Base-by-base conservation (phyloP, 2,888 invertebrate genomes). In the Andrena bicolor region DNA sequence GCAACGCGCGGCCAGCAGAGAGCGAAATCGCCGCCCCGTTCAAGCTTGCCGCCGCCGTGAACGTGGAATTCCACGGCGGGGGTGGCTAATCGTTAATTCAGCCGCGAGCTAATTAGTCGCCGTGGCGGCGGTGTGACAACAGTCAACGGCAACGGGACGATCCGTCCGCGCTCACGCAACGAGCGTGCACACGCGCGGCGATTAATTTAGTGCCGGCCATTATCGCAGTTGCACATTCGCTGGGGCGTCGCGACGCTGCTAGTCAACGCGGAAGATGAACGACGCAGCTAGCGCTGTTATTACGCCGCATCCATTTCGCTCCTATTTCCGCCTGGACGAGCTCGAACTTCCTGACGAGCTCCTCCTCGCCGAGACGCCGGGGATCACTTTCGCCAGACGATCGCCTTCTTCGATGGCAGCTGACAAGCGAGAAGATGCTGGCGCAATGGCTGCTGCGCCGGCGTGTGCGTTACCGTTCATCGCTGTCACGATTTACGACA, bases 121-220 rank as follows among this genome's bases (percentile, higher is more conserved):
- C 64, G 83, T 53, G 68, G 83, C 60, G 68, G 74, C 70, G 63
- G 82, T 60, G 82, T 75, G 83, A 83, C 83, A 81, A 82, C 74
- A 72, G 82, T 41, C 61, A 75, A 69, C 74, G 68, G 66, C 76
- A 61, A 56, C 61, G 64, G 66, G 26, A 71, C 64, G 75, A 58
- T 76, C 68, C 71, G 80, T 83, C 65, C 73, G 66, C 76, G 79
- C 63, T 68, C 68, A 74, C 73, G 76, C 76, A 79, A 60, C 71
- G 41, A 68, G 68, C 71, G 53, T 60, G 58, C 73, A 76, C 79
- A 32, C 76, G 65, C 73, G 71, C 69, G 23, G 23, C 82, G 87
- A 90, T 89, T 90, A 91, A 91, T 91, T 91, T 91, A 91, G 85
- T 86, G 85, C 77, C 83, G 77, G 77, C 86, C 86, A 91, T 91